These are phyloP conservation scores for Drosophila tani DNA, from an alignment of 1,140 invertebrate species.

Conservation along the genomic window DNA sequence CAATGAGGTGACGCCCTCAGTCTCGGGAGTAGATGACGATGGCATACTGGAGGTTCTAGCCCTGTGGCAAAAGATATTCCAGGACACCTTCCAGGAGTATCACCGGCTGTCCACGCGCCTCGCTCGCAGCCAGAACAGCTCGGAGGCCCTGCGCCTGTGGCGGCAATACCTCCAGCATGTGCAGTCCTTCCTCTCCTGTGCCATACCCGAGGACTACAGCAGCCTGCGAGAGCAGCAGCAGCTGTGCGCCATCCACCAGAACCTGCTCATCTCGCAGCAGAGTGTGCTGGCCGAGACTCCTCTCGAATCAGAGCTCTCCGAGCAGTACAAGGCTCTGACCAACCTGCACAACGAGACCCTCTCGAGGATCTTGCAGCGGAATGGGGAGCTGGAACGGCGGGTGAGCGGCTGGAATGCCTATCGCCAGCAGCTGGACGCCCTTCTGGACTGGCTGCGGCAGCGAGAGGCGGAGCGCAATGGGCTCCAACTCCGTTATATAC, in stretches of 20 bases:
- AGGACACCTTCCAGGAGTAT: constrained; percentile 94
- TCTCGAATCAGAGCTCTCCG: constrained; percentile 86
- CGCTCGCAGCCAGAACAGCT: constrained; percentile 91
- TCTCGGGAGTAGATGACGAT: constrained; percentile 86
- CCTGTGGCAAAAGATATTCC: constrained; percentile 94
- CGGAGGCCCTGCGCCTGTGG: constrained; percentile 91
- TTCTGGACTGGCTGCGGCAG: constrained; percentile 92
- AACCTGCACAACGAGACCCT: constrained; percentile 95
- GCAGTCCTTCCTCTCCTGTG: constrained; percentile 91
- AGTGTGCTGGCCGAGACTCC: constrained; percentile 87
- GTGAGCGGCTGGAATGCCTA: constrained; percentile 93
- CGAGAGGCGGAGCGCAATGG: constrained; percentile 92
- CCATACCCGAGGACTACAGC: constrained; percentile 91
- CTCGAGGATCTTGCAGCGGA: constrained; percentile 91
- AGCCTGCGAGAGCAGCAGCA: constrained; percentile 92
- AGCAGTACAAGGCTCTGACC: constrained; percentile 92
- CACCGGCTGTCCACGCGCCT: constrained; percentile 92
- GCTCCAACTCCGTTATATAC: constrained; percentile 92
- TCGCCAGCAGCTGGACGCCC: constrained; percentile 89
- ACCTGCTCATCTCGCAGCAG: constrained; percentile 91
- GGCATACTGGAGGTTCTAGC: constrained; percentile 90
- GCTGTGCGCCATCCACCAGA: constrained; percentile 93
- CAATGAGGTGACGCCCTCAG: constrained; percentile 61
- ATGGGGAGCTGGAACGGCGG: constrained; percentile 90
- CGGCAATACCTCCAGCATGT: constrained; percentile 93